These are phyloP conservation scores for Liparis tanakae DNA, from an alignment of 2,797 vertebrate genomes.

Conservation along the genomic window DNA sequence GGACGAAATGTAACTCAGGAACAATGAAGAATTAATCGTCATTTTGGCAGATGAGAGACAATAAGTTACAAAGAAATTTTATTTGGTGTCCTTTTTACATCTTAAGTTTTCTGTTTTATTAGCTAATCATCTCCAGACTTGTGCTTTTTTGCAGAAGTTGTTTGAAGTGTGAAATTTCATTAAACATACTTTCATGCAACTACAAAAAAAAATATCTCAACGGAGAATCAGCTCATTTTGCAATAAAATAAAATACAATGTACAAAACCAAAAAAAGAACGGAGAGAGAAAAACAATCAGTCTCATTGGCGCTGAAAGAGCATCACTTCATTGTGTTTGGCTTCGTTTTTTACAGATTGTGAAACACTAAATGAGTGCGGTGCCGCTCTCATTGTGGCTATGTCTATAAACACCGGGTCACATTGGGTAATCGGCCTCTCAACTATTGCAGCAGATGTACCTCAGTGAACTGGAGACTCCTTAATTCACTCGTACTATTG, in stretches of 20 bases:
- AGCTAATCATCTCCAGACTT: conserved; percentile 16
- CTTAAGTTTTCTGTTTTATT: conserved; percentile 3
- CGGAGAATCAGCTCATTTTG: conserved; percentile 5
- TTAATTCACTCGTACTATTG: conserved; percentile 35
- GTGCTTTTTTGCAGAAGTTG: neutral
- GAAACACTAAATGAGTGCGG: conserved; percentile 48
- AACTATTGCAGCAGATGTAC: conserved; percentile 43
- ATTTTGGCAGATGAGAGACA: conserved; percentile 2
- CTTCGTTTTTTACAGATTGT: conserved; percentile 24
- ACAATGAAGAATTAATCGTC: neutral
- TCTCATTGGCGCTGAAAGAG: conserved; percentile 11
- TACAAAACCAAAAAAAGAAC: conserved; percentile 15
- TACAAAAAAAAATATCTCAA: neutral
- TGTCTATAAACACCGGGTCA: conserved; percentile 58
- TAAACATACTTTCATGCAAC: conserved; percentile 18
- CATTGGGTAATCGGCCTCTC: conserved; percentile 67
- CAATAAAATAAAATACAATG: neutral
- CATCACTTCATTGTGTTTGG: conserved; percentile 7
- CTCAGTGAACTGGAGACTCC: conserved; percentile 28
- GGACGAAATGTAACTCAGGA: neutral
- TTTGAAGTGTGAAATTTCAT: conserved; percentile 22
- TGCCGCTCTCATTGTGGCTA: conserved; percentile 58
- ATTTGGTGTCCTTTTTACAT: conserved; percentile 11
- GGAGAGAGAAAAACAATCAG: neutral
- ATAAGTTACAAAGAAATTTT: conserved; percentile 7